Evolutionary conservation across 1,140 invertebrate species (phyloP), one percentile per base, ranked within the genome.

Genomic region (Drosophila carrolli): DNA sequence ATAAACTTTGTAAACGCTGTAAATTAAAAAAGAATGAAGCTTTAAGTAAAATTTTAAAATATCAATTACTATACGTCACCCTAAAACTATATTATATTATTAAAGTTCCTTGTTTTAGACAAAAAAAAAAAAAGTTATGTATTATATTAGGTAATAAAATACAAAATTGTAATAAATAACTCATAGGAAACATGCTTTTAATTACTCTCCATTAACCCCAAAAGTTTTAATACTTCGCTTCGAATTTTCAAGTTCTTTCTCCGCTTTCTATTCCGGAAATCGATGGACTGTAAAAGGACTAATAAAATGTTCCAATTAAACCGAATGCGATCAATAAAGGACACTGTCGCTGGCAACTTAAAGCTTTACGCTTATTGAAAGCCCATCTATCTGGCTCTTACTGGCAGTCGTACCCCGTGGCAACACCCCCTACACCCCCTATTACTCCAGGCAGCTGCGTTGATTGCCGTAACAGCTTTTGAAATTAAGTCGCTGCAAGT

Each of bases 391-490:
- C 73, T 75, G 72, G 48, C 60, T 57, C 72, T 57, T 43, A 48
- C 51, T 37, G 41, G 35, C 60, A 51, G 51, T 35, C 13, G 16
- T 32, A 13, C 19, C 32, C 13, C 27, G 8, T 38, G 32, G 50
- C 50, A 37, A 37, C 32, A 7, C 19, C 11, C 9, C 10, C 27
- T 44, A 14, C 29, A 16, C 29, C 48, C 9, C 48, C 48, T 51
- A 35, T 51, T 51, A 41, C 51, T 40, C 62, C 65, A 66, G 72
- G 73, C 82, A 86, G 83, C 80, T 83, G 83, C 68, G 67, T 67
- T 89, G 83, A 89, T 89, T 88, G 83, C 63, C 68, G 81, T 81
- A 88, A 84, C 80, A 88, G 86, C 84, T 84, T 88, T 90, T 89
- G 73, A 84, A 88, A 88, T 89, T 74, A 88, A 88, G 85, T 89